A percentile compares a stretch with the other conserved stretches of the same genome.
Conservation (phyloP, 2,797 vertebrate genomes). For the Notamacropus eugenii region DNA sequence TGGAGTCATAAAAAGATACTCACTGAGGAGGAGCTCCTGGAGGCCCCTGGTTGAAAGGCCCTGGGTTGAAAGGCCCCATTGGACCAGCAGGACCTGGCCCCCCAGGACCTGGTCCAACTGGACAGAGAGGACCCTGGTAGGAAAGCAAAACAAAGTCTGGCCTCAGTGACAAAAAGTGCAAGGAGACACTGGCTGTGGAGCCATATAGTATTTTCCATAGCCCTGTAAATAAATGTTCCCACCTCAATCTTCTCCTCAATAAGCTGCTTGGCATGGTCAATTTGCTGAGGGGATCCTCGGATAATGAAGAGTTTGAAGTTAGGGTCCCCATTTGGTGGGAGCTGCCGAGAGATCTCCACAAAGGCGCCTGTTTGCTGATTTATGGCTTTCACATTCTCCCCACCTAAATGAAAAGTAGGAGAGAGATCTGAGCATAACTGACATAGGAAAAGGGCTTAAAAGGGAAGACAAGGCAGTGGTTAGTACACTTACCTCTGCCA, state of each 20-base stretch:
- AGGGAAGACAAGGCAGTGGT: fast-evolving
- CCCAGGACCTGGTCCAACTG: conserved; percentile 87
- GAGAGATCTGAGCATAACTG: fast-evolving
- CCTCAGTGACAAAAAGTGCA: not conserved
- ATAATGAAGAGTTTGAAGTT: conserved; percentile 96
- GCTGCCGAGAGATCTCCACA: conserved; percentile 95
- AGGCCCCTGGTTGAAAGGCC: conserved; percentile 94
- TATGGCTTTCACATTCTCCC: conserved; percentile 95
- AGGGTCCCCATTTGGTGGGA: conserved; percentile 94
- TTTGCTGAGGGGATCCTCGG: conserved; percentile 94
- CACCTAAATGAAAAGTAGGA: conserved; percentile 81
- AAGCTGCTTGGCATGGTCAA: conserved; percentile 97
- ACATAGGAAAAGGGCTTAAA: fast-evolving
- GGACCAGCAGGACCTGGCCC: conserved; percentile 91
- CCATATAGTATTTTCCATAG: not conserved
- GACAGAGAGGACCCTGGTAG: conserved; percentile 92
- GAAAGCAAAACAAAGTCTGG: not conserved
- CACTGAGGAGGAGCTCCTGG: conserved; percentile 94
- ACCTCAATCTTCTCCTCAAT: conserved; percentile 99
- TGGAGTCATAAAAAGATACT: conserved; percentile 76
- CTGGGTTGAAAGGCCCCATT: conserved; percentile 95
- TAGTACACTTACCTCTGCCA: conserved; percentile 86
- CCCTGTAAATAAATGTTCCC: not conserved
- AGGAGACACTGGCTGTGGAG: too few relatives aligned
- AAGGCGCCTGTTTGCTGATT: conserved; percentile 97